These are phyloP conservation scores for Diadema setosum DNA, from an alignment of 35 echinoderm and acorn worm species.

Conservation along the genomic window DNA sequence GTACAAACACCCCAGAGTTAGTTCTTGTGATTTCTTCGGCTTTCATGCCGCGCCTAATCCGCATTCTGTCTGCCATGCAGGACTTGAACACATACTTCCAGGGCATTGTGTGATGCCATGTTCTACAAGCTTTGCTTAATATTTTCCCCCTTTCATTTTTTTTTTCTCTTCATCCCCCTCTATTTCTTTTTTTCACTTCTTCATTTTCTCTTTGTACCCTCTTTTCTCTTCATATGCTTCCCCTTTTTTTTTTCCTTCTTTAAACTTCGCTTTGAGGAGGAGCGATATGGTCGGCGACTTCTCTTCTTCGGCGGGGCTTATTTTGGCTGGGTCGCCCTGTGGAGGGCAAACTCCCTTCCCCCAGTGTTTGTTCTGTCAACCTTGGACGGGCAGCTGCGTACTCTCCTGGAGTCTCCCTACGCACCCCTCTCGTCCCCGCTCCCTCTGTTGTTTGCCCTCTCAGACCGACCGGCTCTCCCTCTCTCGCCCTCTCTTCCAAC, in stretches of 20 bases:
- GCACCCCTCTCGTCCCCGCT: neutral
- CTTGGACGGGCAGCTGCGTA: slow-evolving; percentile 5
- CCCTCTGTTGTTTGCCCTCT: neutral
- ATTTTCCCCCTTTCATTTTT: neutral
- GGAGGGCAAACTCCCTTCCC: slow-evolving; percentile 22
- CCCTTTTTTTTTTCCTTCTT: neutral
- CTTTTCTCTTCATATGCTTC: neutral
- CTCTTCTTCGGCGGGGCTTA: neutral
- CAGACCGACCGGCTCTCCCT: neutral
- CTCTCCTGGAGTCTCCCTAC: neutral
- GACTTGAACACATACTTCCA: neutral
- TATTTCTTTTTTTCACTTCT: neutral
- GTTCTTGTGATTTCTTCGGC: slow-evolving; percentile 17
- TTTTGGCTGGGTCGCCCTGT: neutral
- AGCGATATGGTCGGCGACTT: neutral
- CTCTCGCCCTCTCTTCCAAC: neutral
- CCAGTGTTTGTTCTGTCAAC: slow-evolving; percentile 27
- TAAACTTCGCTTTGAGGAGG: neutral
- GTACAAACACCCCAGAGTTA: slow-evolving; percentile 9
- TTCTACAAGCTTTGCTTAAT: neutral
- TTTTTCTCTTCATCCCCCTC: neutral
- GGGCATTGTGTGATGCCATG: slow-evolving; percentile 27
- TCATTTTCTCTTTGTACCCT: neutral
- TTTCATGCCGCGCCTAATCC: neutral
- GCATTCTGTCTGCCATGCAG: neutral